Percentiles rank a stretch among this genome's conserved stretches.
Evolutionary conservation across 2,113 vertebrate genomes (phyloP).

Genomic region (Formicarius rufipectus): DNA sequence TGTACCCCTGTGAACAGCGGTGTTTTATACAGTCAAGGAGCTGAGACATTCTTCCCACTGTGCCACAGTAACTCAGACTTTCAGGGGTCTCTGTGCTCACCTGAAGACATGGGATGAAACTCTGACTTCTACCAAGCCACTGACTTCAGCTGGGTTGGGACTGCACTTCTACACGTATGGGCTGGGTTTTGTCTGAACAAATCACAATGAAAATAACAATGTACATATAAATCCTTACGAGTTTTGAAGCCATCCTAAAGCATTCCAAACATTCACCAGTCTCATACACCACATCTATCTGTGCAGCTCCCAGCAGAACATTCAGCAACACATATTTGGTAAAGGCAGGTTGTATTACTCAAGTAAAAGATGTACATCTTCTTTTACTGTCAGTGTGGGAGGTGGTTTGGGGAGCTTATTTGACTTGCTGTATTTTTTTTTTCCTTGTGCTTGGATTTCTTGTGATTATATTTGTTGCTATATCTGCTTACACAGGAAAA

Average conservation of each 20-base stretch:
- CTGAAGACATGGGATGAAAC: background rate
- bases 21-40: background rate
- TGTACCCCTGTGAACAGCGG: background rate
- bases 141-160: background rate
- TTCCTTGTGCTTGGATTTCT: background rate
- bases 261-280: background rate
- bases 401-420: background rate
- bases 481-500: background rate
- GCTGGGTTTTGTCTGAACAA: background rate
- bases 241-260: background rate
- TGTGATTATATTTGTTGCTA: background rate
- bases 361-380: background rate
- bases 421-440: background rate
- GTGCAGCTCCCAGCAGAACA: background rate
- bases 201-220: background rate
- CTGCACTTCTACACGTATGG: background rate
- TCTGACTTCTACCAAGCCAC: background rate
- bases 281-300: accelerated
- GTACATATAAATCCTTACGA: background rate
- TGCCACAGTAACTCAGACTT: background rate
- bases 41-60: background rate
- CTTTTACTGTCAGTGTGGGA: background rate
- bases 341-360: background rate
- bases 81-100: background rate
- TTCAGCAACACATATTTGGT: background rate